These are phyloP conservation scores for Eudemis profundana DNA, from an alignment of 2,888 invertebrate species.

Conservation along the genomic window DNA sequence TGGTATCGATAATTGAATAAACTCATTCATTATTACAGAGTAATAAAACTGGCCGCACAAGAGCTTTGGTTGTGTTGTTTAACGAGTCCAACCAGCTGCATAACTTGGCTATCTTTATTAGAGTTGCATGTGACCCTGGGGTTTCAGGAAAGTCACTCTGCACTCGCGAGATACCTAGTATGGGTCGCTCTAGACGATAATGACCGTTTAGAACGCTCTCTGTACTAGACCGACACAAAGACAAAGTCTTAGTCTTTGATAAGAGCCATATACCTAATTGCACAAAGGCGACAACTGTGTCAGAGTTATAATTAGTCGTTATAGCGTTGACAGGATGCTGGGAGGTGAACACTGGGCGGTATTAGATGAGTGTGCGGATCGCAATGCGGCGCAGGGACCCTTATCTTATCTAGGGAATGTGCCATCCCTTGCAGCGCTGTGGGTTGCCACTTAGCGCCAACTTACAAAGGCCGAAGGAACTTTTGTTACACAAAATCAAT, in stretches of 20 bases:
- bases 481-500: constrained; percentile 76
- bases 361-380: constrained; percentile 70
- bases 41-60: constrained; percentile 76
- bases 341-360: constrained; percentile 48
- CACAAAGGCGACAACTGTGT: constrained; percentile 39
- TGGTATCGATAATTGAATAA: constrained; percentile 81
- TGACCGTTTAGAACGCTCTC: constrained; percentile 37
- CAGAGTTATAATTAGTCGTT: constrained; percentile 40
- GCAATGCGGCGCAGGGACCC: constrained; percentile 65
- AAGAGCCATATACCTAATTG: constrained; percentile 35
- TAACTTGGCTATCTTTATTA: constrained; percentile 72
- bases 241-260: constrained; percentile 38
- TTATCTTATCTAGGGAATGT: constrained; percentile 82
- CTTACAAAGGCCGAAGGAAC: constrained; percentile 66
- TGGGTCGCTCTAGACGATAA: constrained; percentile 26
- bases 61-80: constrained; percentile 74
- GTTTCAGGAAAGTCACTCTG: constrained; percentile 49
- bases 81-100: constrained; percentile 79
- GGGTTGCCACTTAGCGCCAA: constrained; percentile 75
- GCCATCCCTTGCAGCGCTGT: constrained; percentile 69
- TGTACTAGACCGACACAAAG: constrained; percentile 36
- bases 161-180: constrained; percentile 10
- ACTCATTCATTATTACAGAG: constrained; percentile 77
- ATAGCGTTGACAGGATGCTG: constrained; percentile 52
- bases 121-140: constrained; percentile 71